Conservation (phyloP, 2,797 vertebrate species). For the Pelodytes ibericus region DNA sequence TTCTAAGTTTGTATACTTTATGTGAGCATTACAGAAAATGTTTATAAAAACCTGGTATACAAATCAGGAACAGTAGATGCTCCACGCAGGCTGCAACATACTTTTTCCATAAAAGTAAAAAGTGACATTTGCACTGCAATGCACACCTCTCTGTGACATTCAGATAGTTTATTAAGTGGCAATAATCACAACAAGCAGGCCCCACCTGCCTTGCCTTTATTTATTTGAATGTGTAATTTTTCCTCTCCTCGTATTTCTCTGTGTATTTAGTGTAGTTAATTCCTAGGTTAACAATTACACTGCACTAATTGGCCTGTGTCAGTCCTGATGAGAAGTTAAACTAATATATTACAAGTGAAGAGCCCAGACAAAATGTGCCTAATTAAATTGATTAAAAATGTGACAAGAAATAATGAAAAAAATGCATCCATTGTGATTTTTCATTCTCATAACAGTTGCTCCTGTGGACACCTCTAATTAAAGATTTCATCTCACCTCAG, state of each 20-base stretch:
- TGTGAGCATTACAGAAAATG: no score
- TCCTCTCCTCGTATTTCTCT: slow-evolving; percentile 13
- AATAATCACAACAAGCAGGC: no score
- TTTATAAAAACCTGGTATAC: no score
- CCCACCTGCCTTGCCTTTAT: background rate
- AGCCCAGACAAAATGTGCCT: slow-evolving; percentile 88
- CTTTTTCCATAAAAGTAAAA: no score
- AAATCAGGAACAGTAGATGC: no score
- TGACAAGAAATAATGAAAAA: slow-evolving; percentile 73
- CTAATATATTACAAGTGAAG: slow-evolving; percentile 82
- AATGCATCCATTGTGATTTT: slow-evolving; percentile 56
- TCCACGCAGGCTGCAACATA: no score
- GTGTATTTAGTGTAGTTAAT: slow-evolving; percentile 43
- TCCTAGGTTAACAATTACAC: slow-evolving; percentile 86
- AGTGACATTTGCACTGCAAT: no score
- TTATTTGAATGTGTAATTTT: slow-evolving; percentile 30
- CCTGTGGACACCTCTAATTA: slow-evolving; percentile 44
- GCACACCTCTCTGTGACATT: no score
- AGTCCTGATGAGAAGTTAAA: slow-evolving; percentile 89
- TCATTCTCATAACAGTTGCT: slow-evolving; percentile 54
- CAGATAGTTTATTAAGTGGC: no score
- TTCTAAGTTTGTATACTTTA: no score
- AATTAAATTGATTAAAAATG: slow-evolving; percentile 84
- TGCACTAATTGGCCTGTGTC: slow-evolving; percentile 89
- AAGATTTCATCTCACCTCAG: slow-evolving; percentile 38